These are phyloP conservation scores for Pagetopsis macropterus DNA, from an alignment of 2,797 vertebrate genomes.

Conservation along the genomic window DNA sequence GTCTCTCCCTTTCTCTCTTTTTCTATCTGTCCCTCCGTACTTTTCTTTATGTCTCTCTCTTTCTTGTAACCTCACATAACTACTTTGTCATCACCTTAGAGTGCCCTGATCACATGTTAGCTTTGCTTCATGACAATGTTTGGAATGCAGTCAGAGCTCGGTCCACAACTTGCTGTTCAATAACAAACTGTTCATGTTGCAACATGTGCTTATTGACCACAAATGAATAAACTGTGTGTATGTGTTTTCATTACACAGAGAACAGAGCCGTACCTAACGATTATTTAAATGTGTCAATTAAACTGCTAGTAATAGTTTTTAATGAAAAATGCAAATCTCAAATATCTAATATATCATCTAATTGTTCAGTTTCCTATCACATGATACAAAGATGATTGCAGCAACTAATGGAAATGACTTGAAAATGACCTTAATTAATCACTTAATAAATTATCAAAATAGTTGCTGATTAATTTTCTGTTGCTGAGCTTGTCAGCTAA, in stretches of 20 bases:
- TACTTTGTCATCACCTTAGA: conserved; percentile 50
- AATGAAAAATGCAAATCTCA: background rate
- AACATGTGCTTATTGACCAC: background rate
- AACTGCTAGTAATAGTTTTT: background rate
- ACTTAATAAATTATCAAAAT: background rate
- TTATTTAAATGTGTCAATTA: background rate
- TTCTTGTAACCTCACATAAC: conserved; percentile 53
- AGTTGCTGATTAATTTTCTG: background rate
- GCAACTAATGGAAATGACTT: background rate
- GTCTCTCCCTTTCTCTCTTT: conserved; percentile 43
- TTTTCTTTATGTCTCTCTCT: conserved; percentile 58
- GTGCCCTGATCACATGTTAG: conserved; percentile 48
- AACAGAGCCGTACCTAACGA: background rate
- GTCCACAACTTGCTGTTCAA: background rate
- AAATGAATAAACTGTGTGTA: background rate
- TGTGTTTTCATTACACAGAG: background rate
- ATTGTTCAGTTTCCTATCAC: background rate
- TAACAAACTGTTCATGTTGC: conserved; percentile 1
- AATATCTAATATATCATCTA: background rate
- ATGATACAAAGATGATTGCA: background rate
- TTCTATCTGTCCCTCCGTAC: conserved; percentile 35
- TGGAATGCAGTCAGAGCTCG: conserved; percentile 3
- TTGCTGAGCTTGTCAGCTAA: background rate
- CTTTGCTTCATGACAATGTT: conserved; percentile 17
- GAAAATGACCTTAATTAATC: background rate